These are phyloP conservation scores for Leptopilina syphax DNA, from an alignment of 2,888 invertebrate species.

Conservation along the genomic window DNA sequence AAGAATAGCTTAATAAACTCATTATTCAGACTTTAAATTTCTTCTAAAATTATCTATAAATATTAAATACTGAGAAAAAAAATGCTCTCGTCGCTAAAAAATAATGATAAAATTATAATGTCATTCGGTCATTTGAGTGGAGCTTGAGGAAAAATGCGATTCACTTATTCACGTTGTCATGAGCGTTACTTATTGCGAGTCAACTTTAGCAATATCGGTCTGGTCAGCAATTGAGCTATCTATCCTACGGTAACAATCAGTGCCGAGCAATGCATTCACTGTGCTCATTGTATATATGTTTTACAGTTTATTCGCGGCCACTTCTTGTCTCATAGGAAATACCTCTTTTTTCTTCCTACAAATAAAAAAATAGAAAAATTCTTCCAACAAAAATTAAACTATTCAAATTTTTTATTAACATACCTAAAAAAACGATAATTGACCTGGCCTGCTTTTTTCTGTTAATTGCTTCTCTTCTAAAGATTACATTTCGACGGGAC, in stretches of 20 bases:
- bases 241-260: slow-evolving; percentile 69
- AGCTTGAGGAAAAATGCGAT: neutral
- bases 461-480: too few relatives aligned
- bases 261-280: slow-evolving; percentile 69
- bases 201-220: slow-evolving; percentile 62
- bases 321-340: slow-evolving; percentile 31
- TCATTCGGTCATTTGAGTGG: neutral
- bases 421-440: too few relatives aligned
- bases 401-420: too few relatives aligned
- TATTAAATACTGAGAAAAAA: too few relatives aligned
- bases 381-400: too few relatives aligned
- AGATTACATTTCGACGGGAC: too few relatives aligned
- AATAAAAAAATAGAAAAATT: neutral
- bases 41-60: too few relatives aligned
- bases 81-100: too few relatives aligned
- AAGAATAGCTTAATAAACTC: too few relatives aligned
- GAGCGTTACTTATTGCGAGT: slow-evolving; percentile 61
- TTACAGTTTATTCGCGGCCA: slow-evolving; percentile 37
- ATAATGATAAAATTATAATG: neutral
- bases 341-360: slow-evolving; percentile 9
- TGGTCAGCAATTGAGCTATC: slow-evolving; percentile 73
- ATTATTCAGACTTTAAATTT: too few relatives aligned
- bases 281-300: slow-evolving; percentile 52
- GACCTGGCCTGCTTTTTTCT: too few relatives aligned
- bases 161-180: slow-evolving; percentile 36